phyloP scores from a whole-genome alignment of 2,888 invertebrate genomes.

The Hydroisotoma schaefferi region DNA sequence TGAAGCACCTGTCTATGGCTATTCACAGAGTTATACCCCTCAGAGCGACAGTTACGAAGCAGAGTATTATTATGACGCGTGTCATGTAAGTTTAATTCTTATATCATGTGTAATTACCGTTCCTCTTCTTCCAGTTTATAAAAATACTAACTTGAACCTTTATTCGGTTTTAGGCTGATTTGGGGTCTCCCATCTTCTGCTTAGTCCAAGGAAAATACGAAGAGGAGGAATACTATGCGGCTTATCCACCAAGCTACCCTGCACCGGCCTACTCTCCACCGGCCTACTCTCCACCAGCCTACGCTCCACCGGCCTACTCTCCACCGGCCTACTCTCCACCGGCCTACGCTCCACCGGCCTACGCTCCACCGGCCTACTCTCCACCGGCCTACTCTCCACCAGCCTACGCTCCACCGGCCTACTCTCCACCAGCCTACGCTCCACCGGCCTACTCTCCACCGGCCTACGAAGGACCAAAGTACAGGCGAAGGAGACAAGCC shows the following conservation, averaged over 20 bases:
- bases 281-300: conserved; percentile 7
- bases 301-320: conserved; percentile 9
- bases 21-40: conserved; percentile 34
- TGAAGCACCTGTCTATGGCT: conserved; percentile 13
- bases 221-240: conserved; percentile 42
- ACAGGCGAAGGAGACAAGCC: conserved; percentile 20
- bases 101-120: neutral
- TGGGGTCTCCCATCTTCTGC: conserved; percentile 47
- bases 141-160: neutral
- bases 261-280: conserved; percentile 5
- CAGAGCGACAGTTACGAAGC: conserved; percentile 45
- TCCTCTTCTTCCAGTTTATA: neutral
- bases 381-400: conserved; percentile 20
- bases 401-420: conserved; percentile 16
- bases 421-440: conserved; percentile 28
- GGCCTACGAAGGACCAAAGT: conserved; percentile 19
- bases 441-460: conserved; percentile 32
- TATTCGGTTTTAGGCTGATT: conserved; percentile 42
- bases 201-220: conserved; percentile 43
- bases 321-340: conserved; percentile 8
- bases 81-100: conserved; percentile 40
- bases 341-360: conserved; percentile 20
- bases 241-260: conserved; percentile 29
- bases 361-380: conserved; percentile 13
- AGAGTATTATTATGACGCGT: conserved; percentile 48